Evolutionary conservation across 2,888 invertebrate genomes (phyloP), one percentile per base, ranked within the genome.

Genomic region (Acronicta alni): DNA sequence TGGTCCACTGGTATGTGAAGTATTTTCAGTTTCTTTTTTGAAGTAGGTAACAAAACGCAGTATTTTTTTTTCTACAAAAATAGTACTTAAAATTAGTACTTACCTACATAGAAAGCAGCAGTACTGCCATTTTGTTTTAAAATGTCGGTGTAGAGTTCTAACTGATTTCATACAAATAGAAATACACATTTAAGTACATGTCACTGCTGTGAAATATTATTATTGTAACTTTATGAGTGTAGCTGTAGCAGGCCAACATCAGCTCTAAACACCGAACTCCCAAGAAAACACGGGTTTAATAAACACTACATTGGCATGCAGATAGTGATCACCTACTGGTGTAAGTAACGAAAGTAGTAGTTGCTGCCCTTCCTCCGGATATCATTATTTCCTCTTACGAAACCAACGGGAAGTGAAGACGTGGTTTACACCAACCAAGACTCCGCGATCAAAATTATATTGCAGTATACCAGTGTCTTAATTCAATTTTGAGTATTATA

Each of bases 291-390:
- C 38, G 26, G 26, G 26, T 16, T 35, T 26, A 66, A 66, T 68
- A 68, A 71, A 68, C 48, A 52, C 17, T 15, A 41, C 47, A 41
- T 26, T 59, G 49, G 37, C 42, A 46, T 54, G 23, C 58, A 66
- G 68, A 68, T 68, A 55, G 51, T 35, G 32, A 71, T 68, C 68
- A 32, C 38, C 48, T 47, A 51, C 43, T 59, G 57, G 66, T 67
- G 47, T 59, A 45, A 59, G 60, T 44, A 66, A 72, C 41, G 67
- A 68, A 68, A 68, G 67, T 72, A 44, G 68, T 55, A 55, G 68
- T 71, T 51, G 49, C 9, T 66, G 68, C 72, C 72, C 67, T 72
- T 68, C 72, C 67, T 66, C 47, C 59, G 72, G 68, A 72, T 68
- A 52, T 42, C 44, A 55, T 55, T 17, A 59, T 66, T 72, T 72